Evolutionary conservation across 2,888 invertebrate species (phyloP).

Genomic region (Caenorhabditis macrosperma): DNA sequence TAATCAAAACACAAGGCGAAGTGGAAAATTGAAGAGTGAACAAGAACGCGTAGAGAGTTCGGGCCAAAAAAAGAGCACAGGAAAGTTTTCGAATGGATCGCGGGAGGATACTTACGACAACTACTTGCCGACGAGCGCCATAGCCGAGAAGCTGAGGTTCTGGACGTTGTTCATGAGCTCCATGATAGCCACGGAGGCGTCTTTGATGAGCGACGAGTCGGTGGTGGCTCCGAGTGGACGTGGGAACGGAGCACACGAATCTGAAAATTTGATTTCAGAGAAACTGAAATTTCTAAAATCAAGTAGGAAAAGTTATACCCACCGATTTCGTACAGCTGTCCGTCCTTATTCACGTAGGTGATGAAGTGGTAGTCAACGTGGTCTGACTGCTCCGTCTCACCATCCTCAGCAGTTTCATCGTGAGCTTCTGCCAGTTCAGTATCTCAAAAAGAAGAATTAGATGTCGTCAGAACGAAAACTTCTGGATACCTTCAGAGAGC

Average conservation of each 20-base stretch:
- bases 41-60: not conserved
- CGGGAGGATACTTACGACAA: slow-evolving; percentile 21
- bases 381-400: slow-evolving; percentile 71
- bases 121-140: slow-evolving; percentile 73
- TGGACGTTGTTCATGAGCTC: slow-evolving; percentile 73
- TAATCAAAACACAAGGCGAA: slow-evolving; percentile 23
- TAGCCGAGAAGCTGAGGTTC: slow-evolving; percentile 72
- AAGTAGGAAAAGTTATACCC: too few species aligned
- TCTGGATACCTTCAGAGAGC: slow-evolving; percentile 49
- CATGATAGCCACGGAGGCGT: slow-evolving; percentile 72
- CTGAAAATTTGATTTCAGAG: slow-evolving; percentile 45
- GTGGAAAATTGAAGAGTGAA: not conserved
- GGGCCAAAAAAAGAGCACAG: not conserved
- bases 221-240: slow-evolving; percentile 73
- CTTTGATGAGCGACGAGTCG: slow-evolving; percentile 69
- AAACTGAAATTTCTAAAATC: not conserved
- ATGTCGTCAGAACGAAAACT: not conserved
- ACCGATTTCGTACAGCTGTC: slow-evolving; percentile 77
- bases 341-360: slow-evolving; percentile 71
- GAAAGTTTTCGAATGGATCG: not conserved
- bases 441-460: slow-evolving; percentile 41
- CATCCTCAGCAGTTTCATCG: slow-evolving; percentile 69
- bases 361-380: slow-evolving; percentile 79
- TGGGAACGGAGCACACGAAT: slow-evolving; percentile 74
- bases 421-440: slow-evolving; percentile 65